Evolutionary conservation across 2,113 vertebrate species (phyloP).

Genomic region (Barbus barbus): DNA sequence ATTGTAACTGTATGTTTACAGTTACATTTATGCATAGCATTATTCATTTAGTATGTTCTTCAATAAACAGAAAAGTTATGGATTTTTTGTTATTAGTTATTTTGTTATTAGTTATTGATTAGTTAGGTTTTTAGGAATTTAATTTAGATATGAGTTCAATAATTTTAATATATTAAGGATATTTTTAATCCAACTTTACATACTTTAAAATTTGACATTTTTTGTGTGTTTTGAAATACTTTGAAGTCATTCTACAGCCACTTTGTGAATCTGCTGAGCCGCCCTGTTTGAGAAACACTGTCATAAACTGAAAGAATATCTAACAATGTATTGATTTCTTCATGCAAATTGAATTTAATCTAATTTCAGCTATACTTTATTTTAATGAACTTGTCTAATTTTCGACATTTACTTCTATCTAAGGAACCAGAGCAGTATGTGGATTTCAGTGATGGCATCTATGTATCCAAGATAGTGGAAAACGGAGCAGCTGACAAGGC

Average conservation of each 20-base stretch:
- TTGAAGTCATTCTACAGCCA: no score
- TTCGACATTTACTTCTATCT: background rate
- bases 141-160: no score
- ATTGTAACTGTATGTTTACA: no score
- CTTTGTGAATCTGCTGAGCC: background rate
- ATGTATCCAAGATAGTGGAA: conserved; percentile 46
- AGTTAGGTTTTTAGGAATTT: no score
- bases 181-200: no score
- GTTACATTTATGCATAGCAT: no score
- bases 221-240: no score
- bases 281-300: background rate
- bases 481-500: conserved; percentile 43
- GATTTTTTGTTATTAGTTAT: background rate
- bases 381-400: no score
- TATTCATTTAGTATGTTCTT: background rate
- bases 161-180: no score
- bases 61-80: background rate
- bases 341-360: background rate
- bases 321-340: background rate
- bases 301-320: background rate
- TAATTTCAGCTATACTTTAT: background rate
- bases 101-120: background rate
- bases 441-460: conserved; percentile 36
- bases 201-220: no score
- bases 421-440: background rate